Base-by-base conservation (phyloP, 2,888 invertebrate genomes). In the Punctoribates punctum region DNA sequence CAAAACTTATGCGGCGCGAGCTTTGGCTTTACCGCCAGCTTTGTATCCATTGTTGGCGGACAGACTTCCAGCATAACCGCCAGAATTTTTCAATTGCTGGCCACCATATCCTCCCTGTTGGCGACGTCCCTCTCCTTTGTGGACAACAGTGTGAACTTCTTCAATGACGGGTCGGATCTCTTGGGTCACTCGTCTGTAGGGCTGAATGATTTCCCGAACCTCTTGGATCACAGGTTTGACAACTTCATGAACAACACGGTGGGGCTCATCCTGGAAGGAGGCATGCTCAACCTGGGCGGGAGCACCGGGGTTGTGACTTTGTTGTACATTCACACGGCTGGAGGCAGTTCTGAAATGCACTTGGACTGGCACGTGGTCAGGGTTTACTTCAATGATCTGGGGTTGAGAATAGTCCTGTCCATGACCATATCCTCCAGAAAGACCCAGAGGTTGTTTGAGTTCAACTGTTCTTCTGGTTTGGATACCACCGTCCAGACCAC, bases 181-280 rank as follows among this genome's bases (percentile, higher is more conserved):
- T 57, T 75, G 75, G 23, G 75, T 75, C 0, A 75, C 75, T 51
- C 75, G 8, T 25, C 75, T 29, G 73, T 75, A 75, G 38, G 75
- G 75, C 29, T 75, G 75, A 27, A 75, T 75, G 65, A 75, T 75
- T 75, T 75, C 75, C 6, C 75, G 75, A 13, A 75, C 75, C 38
- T 75, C 75, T 75, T 75, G 75, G 51, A 75, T 75, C 17, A 75
- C 75, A 8, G 75, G 75, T 20, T 75, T 75, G 17, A 75, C 75
- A 4, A 75, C 51, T 62, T 75, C 72, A 25, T 75, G 75, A 8
- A 75, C 73, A 13, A 75, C 75, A 23, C 75, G 75, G 51, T 75
- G 75, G 2, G 75, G 75, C 23, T 75, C 75, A 25, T 75, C 75
- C 23, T 75, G 75, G 54, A 75, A 75, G 8, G 75, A 75, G 4